These are phyloP conservation scores for Rousettus leschenaultii DNA, from an alignment of 2,113 vertebrate genomes.

Conservation along the genomic window DNA sequence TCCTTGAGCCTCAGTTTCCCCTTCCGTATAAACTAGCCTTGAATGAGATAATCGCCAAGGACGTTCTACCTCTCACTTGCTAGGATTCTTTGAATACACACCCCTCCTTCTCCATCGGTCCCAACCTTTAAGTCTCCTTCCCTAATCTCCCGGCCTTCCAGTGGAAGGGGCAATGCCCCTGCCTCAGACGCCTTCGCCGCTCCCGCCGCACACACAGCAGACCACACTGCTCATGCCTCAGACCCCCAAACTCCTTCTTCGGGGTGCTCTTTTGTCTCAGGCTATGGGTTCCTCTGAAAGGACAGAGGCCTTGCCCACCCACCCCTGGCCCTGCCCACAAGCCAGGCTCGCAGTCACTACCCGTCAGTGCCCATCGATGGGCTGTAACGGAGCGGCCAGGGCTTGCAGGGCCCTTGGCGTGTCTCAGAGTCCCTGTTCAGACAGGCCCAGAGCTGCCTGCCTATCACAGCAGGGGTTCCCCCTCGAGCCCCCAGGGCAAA, in stretches of 20 bases:
- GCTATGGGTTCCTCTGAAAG: background rate
- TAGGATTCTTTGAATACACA: background rate
- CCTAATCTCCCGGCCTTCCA: background rate
- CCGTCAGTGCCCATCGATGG: background rate
- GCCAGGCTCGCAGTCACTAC: background rate
- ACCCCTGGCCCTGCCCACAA: background rate
- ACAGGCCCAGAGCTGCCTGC: background rate
- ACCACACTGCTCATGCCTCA: background rate
- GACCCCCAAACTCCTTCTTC: background rate
- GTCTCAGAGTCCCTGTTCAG: background rate
- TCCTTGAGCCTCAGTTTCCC: background rate
- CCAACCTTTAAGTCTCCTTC: background rate
- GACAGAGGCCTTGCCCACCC: background rate
- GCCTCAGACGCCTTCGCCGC: background rate
- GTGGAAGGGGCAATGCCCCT: background rate
- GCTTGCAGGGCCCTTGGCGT: background rate
- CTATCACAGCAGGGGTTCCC: background rate
- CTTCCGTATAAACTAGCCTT: background rate
- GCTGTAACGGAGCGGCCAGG: rapidly evolving
- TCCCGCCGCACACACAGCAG: background rate
- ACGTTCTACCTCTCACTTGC: background rate
- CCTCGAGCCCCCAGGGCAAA: background rate
- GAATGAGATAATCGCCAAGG: too few relatives aligned
- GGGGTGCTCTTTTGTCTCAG: background rate
- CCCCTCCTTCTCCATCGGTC: too few relatives aligned